These are phyloP conservation scores for Rhopilema esculentum DNA, from an alignment of 30 jellyfish, hydroid and myxozoan species.

Conservation along the genomic window DNA sequence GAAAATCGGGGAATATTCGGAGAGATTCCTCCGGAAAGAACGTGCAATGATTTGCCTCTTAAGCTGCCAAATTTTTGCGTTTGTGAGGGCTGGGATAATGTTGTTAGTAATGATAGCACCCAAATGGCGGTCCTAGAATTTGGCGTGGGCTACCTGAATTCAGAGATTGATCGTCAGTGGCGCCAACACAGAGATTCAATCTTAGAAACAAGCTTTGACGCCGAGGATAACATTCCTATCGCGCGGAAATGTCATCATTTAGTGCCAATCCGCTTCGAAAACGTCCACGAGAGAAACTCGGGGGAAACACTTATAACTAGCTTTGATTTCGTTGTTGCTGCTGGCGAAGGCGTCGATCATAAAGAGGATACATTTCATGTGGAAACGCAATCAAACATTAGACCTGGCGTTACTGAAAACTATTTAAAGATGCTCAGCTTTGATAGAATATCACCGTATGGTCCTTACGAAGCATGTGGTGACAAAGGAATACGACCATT, in stretches of 20 bases:
- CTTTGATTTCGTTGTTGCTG: conserved; percentile 63
- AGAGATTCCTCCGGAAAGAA: conserved; percentile 54
- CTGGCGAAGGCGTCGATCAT: conserved; percentile 67
- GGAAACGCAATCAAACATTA: conserved; percentile 54
- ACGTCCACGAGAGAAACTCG: conserved; percentile 71
- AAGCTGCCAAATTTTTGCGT: conserved; percentile 82
- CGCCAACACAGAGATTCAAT: background rate
- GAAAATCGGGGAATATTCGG: conserved; percentile 62
- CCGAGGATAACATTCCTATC: background rate
- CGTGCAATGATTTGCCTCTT: conserved; percentile 70
- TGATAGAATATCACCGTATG: conserved; percentile 72
- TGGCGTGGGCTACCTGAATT: conserved; percentile 80
- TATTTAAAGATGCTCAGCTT: conserved; percentile 65
- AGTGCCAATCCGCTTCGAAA: conserved; percentile 55
- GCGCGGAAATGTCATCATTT: conserved; percentile 65
- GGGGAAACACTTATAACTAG: conserved; percentile 58
- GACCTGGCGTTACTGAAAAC: conserved; percentile 32
- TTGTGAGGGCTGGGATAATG: conserved; percentile 85
- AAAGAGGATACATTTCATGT: conserved; percentile 74
- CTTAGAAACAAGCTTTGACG: background rate
- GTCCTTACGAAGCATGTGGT: conserved; percentile 70
- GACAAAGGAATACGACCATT: conserved; percentile 65
- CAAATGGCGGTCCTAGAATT: conserved; percentile 72
- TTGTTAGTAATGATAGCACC: conserved; percentile 52
- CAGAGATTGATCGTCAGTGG: conserved; percentile 63